phyloP scores from a whole-genome alignment of 2,113 vertebrate species.

The Pagrus major region DNA sequence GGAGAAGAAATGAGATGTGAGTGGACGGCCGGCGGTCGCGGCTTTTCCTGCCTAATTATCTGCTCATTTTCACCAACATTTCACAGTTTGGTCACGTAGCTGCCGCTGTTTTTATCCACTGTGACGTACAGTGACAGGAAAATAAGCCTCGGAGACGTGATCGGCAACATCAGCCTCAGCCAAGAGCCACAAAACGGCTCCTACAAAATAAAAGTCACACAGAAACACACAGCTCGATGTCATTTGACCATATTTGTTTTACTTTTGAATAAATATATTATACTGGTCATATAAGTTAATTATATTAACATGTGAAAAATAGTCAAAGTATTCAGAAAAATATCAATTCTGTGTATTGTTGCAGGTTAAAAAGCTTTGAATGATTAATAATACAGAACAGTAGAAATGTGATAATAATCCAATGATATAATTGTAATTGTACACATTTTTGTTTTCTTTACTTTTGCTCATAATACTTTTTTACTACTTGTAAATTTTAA shows the following conservation, averaged over 20 bases:
- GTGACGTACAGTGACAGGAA: constrained; percentile 32
- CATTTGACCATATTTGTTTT: background rate
- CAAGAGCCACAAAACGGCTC: background rate
- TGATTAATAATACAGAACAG: no score
- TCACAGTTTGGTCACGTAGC: constrained; percentile 26
- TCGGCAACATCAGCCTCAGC: background rate
- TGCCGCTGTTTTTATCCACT: constrained; percentile 24
- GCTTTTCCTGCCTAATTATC: constrained; percentile 48
- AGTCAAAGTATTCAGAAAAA: no score
- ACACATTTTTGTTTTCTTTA: no score
- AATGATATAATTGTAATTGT: background rate
- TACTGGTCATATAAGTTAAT: no score
- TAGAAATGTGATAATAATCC: no score
- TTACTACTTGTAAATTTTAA: background rate
- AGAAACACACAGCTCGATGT: background rate
- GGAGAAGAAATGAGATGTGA: constrained; percentile 32
- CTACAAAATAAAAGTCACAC: constrained; percentile 32
- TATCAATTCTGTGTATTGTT: no score
- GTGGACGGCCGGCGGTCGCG: constrained; percentile 25
- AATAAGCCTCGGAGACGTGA: constrained; percentile 8
- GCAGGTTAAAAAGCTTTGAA: no score
- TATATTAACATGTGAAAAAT: no score
- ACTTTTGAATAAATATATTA: background rate
- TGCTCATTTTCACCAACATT: constrained; percentile 22
- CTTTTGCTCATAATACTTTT: background rate